Conservation (phyloP, 2,888 invertebrate species). For the Tenthredo scrophulariae region DNA sequence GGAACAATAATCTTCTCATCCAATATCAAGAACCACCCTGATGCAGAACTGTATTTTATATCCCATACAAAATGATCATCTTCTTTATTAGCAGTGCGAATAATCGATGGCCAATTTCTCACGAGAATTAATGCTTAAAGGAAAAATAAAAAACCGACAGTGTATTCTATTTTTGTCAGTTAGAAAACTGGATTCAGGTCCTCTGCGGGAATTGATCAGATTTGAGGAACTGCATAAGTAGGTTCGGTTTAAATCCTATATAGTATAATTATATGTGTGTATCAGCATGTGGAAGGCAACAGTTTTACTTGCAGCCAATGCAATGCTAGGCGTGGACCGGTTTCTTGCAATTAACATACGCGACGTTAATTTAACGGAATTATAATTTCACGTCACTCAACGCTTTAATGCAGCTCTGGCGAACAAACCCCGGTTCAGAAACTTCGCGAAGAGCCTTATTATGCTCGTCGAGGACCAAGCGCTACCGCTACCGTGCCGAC, state of each 20-base stretch:
- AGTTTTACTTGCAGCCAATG: not conserved
- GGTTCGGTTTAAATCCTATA: not conserved
- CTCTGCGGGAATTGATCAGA: not conserved
- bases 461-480: not conserved
- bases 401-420: conserved; percentile 42
- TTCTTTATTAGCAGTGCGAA: not conserved
- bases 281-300: not conserved
- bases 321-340: conserved; percentile 64
- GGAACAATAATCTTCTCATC: conserved; percentile 15
- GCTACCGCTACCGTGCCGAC: conserved; percentile 26
- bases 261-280: no score
- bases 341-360: conserved; percentile 74
- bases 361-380: conserved; percentile 75
- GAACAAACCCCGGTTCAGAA: conserved; percentile 41
- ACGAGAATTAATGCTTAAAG: not conserved
- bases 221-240: not conserved
- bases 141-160: not conserved
- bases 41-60: not conserved
- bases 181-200: not conserved
- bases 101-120: not conserved
- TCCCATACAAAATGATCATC: not conserved
- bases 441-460: not conserved
- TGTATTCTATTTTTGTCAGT: not conserved
- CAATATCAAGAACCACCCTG: not conserved
- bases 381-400: conserved; percentile 72